Conservation (phyloP, 2,797 vertebrate species). For the Arrhamphus sclerolepis region DNA sequence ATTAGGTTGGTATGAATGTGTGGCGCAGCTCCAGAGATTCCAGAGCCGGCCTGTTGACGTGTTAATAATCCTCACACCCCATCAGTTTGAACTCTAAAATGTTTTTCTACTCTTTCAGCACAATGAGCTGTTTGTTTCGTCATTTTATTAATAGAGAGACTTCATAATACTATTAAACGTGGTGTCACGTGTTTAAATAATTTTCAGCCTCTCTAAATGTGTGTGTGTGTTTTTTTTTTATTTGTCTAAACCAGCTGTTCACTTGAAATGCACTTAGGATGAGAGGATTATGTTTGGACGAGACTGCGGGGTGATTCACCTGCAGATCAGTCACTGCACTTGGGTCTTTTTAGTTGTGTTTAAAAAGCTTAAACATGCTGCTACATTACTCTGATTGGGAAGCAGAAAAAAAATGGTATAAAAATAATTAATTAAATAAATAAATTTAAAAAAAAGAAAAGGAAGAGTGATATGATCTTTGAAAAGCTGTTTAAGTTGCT, state of each 20-base stretch:
- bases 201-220: constrained; percentile 31
- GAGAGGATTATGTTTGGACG: constrained; percentile 56
- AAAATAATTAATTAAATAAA: neutral
- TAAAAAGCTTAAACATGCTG: constrained; percentile 40
- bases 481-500: constrained; percentile 63
- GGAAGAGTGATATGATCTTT: constrained; percentile 38
- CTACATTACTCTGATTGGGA: constrained; percentile 29
- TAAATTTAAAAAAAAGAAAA: no score
- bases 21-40: constrained; percentile 45
- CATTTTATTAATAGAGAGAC: constrained; percentile 7
- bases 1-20: constrained; percentile 65
- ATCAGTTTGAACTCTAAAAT: constrained; percentile 29
- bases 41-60: constrained; percentile 37
- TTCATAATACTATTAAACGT: constrained; percentile 27
- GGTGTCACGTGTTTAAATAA: constrained; percentile 17
- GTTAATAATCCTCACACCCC: constrained; percentile 46
- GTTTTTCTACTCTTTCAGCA: constrained; percentile 25
- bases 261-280: constrained; percentile 64
- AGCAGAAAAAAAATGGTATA: constrained; percentile 46
- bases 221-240: constrained; percentile 37
- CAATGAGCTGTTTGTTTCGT: neutral
- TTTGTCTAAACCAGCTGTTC: constrained; percentile 64
- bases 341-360: constrained; percentile 39
- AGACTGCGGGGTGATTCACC: constrained; percentile 60
- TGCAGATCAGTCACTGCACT: constrained; percentile 57